Evolutionary conservation across 2,888 invertebrate genomes (phyloP), one percentile per base, ranked within the genome.

Genomic region (Drepanosiphum platanoidis): DNA sequence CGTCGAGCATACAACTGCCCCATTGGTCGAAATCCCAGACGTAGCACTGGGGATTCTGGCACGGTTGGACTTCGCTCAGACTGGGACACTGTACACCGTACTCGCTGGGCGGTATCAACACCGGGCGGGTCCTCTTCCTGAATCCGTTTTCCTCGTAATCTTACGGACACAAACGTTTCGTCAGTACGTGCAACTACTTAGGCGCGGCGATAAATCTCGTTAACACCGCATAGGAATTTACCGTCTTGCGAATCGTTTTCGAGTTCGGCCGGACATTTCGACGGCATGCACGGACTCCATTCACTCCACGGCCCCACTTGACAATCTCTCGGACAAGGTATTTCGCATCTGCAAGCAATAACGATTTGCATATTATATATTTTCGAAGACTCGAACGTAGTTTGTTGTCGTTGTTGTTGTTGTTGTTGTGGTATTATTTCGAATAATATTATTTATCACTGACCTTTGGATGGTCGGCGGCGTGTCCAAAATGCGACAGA

Each of bases 221-320:
- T n/a, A n/a, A n/a, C n/a, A n/a, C n/a, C n/a, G n/a, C n/a, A n/a
- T n/a, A n/a, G 27, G 27, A 46, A 61, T 42, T 61, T 46, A 78
- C 80, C 71, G 1, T 78, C 72, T 79, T 61, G 39, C 13, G 42
- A 30, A 18, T 72, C 78, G 8, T 72, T 71, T 30, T 80, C 77
- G 52, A 39, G 75, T 68, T 86, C 74, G 4, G 61, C 9, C 4
- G 88, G 87, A 70, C 88, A 88, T 72, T 87, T 87, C 11, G 91
- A 90, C 0, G 92, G 92, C 84, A 91, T 91, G 87, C 93, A 93
- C 0, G 92, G 91, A 0, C 92, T 92, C 93, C 93, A 93, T n/a
- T 91, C 90, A 3, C 91, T 90, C 93, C 93, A 93, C 34, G 91
- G 91, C 0, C 92, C 92, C 0, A 92, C 92, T 88, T 92, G 91